Evolutionary conservation across 2,888 invertebrate genomes (phyloP).

Genomic region (Antheraea yamamai): DNA sequence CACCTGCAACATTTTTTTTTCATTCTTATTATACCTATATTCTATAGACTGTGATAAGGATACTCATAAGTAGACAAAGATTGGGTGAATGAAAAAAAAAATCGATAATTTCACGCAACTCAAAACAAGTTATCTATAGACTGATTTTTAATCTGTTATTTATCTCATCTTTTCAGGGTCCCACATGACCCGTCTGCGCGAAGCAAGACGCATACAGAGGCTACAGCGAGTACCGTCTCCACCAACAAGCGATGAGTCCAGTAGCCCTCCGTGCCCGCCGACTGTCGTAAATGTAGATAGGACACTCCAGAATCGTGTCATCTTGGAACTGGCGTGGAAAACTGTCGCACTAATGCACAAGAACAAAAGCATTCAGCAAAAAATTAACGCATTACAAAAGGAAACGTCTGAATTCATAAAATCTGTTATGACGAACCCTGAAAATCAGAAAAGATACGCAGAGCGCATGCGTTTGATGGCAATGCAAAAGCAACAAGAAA

Average conservation of each 20-base stretch:
- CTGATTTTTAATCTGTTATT: background rate
- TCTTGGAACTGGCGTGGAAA: slow-evolving; percentile 84
- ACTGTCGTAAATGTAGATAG: slow-evolving; percentile 47
- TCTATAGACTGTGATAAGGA: background rate
- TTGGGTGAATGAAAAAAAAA: background rate
- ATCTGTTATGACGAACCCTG: slow-evolving; percentile 81
- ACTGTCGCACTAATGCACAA: slow-evolving; percentile 84
- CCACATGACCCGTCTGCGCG: slow-evolving; percentile 58
- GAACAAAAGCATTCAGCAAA: slow-evolving; percentile 83
- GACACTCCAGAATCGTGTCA: slow-evolving; percentile 67
- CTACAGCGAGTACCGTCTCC: slow-evolving; percentile 52
- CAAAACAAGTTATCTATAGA: background rate
- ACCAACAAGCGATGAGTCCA: slow-evolving; percentile 37
- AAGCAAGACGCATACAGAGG: slow-evolving; percentile 64
- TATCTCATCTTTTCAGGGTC: slow-evolving; percentile 60
- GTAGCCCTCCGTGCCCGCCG: slow-evolving; percentile 36
- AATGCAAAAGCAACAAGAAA: slow-evolving; percentile 28
- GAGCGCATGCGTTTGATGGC: slow-evolving; percentile 48
- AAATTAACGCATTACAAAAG: slow-evolving; percentile 81
- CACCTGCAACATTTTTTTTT: too few species aligned
- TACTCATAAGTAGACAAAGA: background rate
- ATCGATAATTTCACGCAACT: background rate
- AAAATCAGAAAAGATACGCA: slow-evolving; percentile 58
- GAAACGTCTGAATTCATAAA: slow-evolving; percentile 85
- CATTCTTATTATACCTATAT: too few species aligned